Conservation (phyloP, 2,113 vertebrate species). For the Bucco capensis region DNA sequence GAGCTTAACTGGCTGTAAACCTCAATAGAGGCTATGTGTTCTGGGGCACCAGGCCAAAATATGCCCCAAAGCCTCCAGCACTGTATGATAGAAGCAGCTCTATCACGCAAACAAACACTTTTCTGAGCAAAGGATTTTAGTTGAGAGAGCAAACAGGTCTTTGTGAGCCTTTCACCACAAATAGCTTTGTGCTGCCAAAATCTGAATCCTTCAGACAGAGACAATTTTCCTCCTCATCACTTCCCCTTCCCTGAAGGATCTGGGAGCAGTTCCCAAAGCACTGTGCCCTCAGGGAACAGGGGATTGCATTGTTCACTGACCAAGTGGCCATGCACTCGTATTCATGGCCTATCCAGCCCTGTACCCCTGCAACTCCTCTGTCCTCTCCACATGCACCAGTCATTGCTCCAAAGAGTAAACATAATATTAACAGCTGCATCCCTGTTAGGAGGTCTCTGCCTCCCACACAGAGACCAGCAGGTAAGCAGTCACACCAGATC, state of each 20-base stretch:
- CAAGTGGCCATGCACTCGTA: accelerated
- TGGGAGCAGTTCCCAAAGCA: not conserved
- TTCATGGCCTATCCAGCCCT: no score
- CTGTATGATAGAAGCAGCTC: not conserved
- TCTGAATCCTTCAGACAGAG: not conserved
- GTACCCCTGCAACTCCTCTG: not conserved
- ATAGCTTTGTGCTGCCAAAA: not conserved
- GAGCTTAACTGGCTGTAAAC: constrained; percentile 40
- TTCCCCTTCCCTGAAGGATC: not conserved
- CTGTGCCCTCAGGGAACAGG: accelerated
- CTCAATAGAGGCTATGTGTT: not conserved
- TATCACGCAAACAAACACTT: not conserved
- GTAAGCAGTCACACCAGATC: not conserved
- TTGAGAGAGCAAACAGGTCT: not conserved
- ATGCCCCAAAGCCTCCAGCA: not conserved
- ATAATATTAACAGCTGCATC: accelerated
- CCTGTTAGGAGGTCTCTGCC: not conserved
- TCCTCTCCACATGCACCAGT: not conserved
- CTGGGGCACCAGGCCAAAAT: constrained; percentile 3
- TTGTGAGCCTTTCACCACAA: not conserved
- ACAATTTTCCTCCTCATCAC: not conserved
- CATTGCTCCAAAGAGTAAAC: not conserved
- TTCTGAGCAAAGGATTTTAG: not conserved
- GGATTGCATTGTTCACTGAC: not conserved
- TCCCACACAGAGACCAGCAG: not conserved